A percentile compares a stretch with the other conserved stretches of the same genome.
Conservation (phyloP, 2,797 vertebrate genomes). For the Halcyon badia region DNA sequence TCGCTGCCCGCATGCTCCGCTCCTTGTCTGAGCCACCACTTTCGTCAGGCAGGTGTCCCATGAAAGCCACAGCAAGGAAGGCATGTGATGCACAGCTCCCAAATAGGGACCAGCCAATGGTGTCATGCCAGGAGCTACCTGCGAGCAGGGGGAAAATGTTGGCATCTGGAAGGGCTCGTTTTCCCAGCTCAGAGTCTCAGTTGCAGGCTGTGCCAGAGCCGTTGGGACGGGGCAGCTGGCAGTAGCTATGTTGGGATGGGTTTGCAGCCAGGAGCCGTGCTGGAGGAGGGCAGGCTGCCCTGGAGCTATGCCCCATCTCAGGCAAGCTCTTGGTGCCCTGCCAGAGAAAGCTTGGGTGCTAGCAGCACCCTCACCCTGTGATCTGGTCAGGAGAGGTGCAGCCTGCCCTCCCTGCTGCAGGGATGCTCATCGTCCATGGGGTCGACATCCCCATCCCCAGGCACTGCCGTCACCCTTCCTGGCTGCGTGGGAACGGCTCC, state of each 20-base stretch:
- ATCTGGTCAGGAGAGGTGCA: neutral
- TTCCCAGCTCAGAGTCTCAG: neutral
- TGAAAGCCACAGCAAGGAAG: neutral
- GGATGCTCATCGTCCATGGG: neutral
- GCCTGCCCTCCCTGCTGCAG: neutral
- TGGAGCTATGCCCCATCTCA: accelerated
- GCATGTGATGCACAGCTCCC: neutral
- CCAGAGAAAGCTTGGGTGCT: neutral
- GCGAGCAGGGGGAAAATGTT: accelerated
- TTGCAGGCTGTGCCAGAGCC: neutral
- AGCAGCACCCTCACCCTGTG: neutral
- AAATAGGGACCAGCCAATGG: neutral
- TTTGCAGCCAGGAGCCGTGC: neutral
- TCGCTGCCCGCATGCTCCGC: neutral
- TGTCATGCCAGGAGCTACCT: neutral
- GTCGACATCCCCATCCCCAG: neutral
- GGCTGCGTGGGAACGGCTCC: neutral
- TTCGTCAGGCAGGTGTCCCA: neutral
- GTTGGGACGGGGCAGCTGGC: neutral
- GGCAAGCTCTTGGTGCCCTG: neutral
- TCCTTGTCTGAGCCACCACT: neutral
- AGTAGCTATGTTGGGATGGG: too few relatives aligned
- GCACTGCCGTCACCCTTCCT: neutral
- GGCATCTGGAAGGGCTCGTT: neutral
- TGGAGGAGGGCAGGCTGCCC: neutral